phyloP scores from a whole-genome alignment of 1,140 invertebrate species.

The Hormaphis cornu region DNA sequence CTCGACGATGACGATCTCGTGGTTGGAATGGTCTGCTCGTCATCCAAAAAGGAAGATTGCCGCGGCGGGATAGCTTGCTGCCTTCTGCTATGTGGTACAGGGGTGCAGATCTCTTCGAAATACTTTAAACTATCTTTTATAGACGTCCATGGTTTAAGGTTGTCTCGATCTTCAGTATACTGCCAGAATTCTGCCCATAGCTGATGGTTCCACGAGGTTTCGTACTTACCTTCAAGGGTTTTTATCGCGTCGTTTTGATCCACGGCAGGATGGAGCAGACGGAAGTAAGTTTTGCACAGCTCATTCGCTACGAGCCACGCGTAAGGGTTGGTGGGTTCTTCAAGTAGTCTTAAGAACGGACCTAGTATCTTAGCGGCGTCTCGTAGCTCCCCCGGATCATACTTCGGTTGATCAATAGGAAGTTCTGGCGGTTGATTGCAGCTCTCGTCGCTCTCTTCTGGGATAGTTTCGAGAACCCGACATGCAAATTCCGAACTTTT shows the following conservation, averaged over 20 bases:
- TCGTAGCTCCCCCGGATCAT: conserved; percentile 5
- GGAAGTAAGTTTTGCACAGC: conserved; percentile 2
- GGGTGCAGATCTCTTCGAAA: too few species aligned
- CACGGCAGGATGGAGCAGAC: not conserved
- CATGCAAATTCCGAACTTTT: too few species aligned
- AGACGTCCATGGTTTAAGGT: not conserved
- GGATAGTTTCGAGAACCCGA: too few species aligned
- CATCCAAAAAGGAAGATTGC: too few species aligned
- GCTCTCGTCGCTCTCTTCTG: too few species aligned
- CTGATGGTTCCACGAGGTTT: not conserved
- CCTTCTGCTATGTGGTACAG: too few species aligned
- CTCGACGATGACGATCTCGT: too few species aligned
- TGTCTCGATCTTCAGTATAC: not conserved
- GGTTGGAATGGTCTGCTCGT: too few species aligned
- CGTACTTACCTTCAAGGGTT: not conserved
- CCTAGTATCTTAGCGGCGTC: not conserved
- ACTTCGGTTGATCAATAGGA: too few species aligned
- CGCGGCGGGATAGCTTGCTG: too few species aligned
- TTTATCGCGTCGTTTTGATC: not conserved
- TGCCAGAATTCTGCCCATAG: conserved; percentile 3
- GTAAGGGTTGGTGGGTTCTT: conserved; percentile 7
- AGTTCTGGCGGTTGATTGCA: too few species aligned
- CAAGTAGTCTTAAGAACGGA: conserved; percentile 11
- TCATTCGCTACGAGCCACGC: conserved; percentile 7
- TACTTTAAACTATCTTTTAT: too few species aligned